A percentile compares a stretch with the other conserved stretches of the same genome.
Evolutionary conservation across 1,140 invertebrate species (phyloP).

Genomic region (Sarcophaga peregrina): DNA sequence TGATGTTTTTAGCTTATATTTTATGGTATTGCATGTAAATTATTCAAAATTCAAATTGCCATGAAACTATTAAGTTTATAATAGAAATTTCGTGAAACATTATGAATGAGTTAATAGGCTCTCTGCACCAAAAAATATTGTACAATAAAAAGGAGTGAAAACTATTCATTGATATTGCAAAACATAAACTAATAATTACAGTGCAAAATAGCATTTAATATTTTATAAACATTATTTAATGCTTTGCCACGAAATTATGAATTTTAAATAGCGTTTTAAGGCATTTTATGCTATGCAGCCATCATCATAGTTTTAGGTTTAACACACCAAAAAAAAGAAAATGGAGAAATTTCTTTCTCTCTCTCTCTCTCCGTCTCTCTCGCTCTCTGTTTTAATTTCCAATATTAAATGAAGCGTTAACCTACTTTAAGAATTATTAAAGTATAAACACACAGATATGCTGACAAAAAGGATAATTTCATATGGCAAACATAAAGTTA

Average conservation of each 20-base stretch:
- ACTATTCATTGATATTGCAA: no score
- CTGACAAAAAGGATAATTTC: constrained; percentile 6
- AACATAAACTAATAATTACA: not conserved
- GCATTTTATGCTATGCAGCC: not conserved
- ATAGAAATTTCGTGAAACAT: no score
- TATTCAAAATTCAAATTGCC: no score
- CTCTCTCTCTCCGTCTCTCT: no score
- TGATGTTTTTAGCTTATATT: no score
- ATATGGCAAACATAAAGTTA: constrained; percentile 8
- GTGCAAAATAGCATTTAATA: not conserved
- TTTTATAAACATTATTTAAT: constrained; percentile 1
- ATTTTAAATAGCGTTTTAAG: constrained; percentile 11
- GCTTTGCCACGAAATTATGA: not conserved
- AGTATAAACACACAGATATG: not conserved
- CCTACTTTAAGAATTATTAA: constrained; percentile 24
- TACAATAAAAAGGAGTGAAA: no score
- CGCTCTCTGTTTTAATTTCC: constrained; percentile 26
- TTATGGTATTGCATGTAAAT: no score
- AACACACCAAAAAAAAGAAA: not conserved
- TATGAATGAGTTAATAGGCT: no score
- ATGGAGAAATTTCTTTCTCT: no score
- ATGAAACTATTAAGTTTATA: no score
- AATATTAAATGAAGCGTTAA: constrained; percentile 27
- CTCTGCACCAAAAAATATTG: no score
- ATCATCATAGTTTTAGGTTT: not conserved